These are phyloP conservation scores for Taurulus bubalis DNA, from an alignment of 2,113 vertebrate genomes.

Conservation along the genomic window DNA sequence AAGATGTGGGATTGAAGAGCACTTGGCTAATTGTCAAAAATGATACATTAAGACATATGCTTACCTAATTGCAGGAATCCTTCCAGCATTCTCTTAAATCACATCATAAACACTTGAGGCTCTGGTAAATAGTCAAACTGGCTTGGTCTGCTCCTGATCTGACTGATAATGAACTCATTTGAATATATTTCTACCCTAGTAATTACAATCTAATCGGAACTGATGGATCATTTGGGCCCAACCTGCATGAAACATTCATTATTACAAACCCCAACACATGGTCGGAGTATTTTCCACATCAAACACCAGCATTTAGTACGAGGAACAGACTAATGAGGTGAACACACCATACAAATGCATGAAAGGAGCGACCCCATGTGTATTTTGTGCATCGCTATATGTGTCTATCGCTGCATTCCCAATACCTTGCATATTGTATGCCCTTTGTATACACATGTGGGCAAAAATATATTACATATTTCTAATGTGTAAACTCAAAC, in stretches of 20 bases:
- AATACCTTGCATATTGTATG: neutral
- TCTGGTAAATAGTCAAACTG: conserved; percentile 57
- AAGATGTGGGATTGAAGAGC: conserved; percentile 19
- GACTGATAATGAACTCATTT: conserved; percentile 77
- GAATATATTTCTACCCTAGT: conserved; percentile 72
- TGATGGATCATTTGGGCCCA: conserved; percentile 80
- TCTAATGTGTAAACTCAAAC: conserved; percentile 17
- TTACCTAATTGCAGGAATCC: conserved; percentile 42
- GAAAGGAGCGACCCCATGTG: conserved; percentile 35
- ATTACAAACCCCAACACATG: conserved; percentile 74
- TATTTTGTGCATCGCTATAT: neutral
- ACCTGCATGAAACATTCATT: conserved; percentile 80
- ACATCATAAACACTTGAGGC: conserved; percentile 58
- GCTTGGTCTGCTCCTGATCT: conserved; percentile 51
- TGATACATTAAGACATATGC: conserved; percentile 53
- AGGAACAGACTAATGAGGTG: conserved; percentile 61
- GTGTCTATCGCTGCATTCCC: neutral
- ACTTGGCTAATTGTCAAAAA: conserved; percentile 60
- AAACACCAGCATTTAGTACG: conserved; percentile 67
- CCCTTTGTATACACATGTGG: neutral
- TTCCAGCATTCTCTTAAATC: conserved; percentile 51
- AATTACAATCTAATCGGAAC: conserved; percentile 79
- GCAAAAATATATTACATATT: neutral
- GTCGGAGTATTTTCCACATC: conserved; percentile 74
- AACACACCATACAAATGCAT: conserved; percentile 51